Evolutionary conservation across 2,113 vertebrate species (phyloP).

Genomic region (Panthera uncia): DNA sequence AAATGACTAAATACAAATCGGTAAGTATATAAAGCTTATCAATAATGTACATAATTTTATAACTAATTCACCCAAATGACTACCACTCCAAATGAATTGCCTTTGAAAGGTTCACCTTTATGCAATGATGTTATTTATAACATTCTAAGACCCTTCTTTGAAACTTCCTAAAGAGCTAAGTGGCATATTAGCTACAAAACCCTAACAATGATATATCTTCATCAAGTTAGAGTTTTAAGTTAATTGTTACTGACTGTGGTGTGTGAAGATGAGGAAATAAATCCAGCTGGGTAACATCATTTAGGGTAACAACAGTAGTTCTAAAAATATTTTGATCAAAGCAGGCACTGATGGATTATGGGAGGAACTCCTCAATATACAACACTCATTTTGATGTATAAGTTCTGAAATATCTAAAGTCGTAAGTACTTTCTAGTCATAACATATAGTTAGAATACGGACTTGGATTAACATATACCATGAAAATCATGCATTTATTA

Average conservation of each 20-base stretch:
- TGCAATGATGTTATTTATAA: not conserved
- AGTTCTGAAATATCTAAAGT: not conserved
- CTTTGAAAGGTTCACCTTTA: constrained; percentile 13
- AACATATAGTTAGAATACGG: not conserved
- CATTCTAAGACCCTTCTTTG: constrained; percentile 7
- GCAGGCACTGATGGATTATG: not conserved
- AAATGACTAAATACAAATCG: not conserved
- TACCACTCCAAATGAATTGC: not conserved
- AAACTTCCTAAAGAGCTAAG: constrained; percentile 29
- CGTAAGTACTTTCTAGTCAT: constrained; percentile 22
- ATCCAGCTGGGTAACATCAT: not conserved
- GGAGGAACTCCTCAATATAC: not conserved
- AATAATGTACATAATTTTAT: not conserved
- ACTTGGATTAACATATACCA: not conserved
- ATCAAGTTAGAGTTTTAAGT: constrained; percentile 18
- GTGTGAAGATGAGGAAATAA: constrained; percentile 35
- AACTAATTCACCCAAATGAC: constrained; percentile 26
- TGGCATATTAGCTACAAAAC: not conserved
- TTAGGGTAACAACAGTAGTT: not conserved
- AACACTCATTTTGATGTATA: not conserved
- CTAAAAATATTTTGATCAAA: constrained; percentile 18
- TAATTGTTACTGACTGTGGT: not conserved
- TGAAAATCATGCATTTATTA: constrained; percentile 37
- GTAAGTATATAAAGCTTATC: not conserved
- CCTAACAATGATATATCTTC: not conserved